Conservation (phyloP, 2,113 vertebrate species). For the Anarhynchus alexandrinus region DNA sequence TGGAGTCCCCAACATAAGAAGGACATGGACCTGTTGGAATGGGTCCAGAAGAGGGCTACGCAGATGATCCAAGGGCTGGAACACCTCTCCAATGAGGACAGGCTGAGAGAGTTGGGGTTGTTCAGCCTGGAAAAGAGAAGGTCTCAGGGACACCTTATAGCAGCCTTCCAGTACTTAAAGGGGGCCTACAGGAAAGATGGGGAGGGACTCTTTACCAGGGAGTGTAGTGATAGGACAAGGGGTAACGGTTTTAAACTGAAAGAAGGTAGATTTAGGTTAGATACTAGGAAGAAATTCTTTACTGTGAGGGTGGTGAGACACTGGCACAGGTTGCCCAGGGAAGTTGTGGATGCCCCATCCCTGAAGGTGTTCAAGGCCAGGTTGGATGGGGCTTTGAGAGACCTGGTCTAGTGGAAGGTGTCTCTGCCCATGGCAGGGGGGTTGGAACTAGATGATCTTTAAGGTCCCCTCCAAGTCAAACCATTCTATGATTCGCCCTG, state of each 20-base stretch:
- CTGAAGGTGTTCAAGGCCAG: not conserved
- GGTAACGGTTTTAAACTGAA: not conserved
- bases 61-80: not conserved
- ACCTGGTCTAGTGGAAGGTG: not conserved
- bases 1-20: not conserved
- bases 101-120: not conserved
- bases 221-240: not conserved
- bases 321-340: not conserved
- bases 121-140: not conserved
- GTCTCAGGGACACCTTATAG: not conserved
- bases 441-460: not conserved
- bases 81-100: not conserved
- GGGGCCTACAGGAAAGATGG: not conserved
- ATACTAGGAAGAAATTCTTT: not conserved
- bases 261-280: not conserved
- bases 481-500: too few species aligned
- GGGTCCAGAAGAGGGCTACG: not conserved
- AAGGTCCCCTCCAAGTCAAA: not conserved
- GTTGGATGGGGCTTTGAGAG: not conserved
- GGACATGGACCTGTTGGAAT: not conserved
- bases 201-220: not conserved
- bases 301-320: not conserved
- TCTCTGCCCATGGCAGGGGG: not conserved
- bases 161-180: not conserved
- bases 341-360: not conserved